phyloP scores from a whole-genome alignment of 1,140 invertebrate species.

The Delia radicum region DNA sequence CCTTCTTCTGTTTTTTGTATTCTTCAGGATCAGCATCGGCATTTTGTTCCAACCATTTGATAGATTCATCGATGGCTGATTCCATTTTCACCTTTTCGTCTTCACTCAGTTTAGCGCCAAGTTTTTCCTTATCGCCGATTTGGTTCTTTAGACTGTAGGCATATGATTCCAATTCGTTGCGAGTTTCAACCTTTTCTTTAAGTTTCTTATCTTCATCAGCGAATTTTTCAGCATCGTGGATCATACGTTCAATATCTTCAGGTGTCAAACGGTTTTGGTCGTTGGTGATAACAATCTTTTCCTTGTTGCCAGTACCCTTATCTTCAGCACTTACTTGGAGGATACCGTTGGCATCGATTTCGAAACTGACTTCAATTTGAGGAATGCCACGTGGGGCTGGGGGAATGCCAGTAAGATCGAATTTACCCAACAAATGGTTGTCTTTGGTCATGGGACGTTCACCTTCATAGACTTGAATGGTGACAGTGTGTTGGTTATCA shows the following conservation, averaged over 20 bases:
- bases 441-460: conserved; percentile 99
- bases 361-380: conserved; percentile 99
- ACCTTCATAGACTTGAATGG: conserved; percentile 97
- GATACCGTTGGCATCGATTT: conserved; percentile 99
- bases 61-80: conserved; percentile 92
- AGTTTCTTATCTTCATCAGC: conserved; percentile 98
- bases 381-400: conserved; percentile 96
- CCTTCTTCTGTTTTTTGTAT: conserved; percentile 96
- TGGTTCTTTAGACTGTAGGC: conserved; percentile 99
- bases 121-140: conserved; percentile 95
- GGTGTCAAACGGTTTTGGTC: conserved; percentile 96
- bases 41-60: conserved; percentile 98
- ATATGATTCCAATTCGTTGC: conserved; percentile 95
- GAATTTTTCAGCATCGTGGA: conserved; percentile 97
- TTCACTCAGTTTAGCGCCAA: conserved; percentile 87
- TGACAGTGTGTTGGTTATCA: conserved; percentile 98
- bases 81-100: conserved; percentile 96
- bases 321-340: conserved; percentile 95
- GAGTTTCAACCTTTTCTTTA: conserved; percentile 94
- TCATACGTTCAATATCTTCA: conserved; percentile 98
- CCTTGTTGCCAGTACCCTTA: conserved; percentile 96
- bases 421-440: conserved; percentile 96
- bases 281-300: conserved; percentile 98
- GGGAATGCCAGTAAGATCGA: conserved; percentile 97
- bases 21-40: conserved; percentile 91